These are phyloP conservation scores for Drosophila sturtevanti DNA, from an alignment of 1,140 invertebrate genomes.

Conservation along the genomic window DNA sequence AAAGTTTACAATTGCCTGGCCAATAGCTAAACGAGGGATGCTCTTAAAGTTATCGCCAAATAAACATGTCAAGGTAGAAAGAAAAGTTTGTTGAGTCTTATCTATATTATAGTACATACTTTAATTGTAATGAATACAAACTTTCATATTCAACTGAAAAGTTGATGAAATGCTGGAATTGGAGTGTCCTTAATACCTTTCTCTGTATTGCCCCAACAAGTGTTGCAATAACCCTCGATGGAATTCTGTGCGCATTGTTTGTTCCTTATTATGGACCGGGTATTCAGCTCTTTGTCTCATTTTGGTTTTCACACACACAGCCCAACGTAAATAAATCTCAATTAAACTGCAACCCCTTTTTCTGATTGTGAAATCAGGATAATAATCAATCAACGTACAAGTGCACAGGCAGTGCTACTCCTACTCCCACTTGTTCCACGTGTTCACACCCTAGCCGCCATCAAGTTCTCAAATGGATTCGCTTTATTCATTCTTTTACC, in stretches of 20 bases:
- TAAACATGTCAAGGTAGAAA: not conserved
- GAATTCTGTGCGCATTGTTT: slow-evolving; percentile 48
- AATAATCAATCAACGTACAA: slow-evolving; percentile 67
- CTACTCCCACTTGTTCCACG: slow-evolving; percentile 26
- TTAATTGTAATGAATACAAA: no score
- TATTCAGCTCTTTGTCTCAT: slow-evolving; percentile 50
- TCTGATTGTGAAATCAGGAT: slow-evolving; percentile 26
- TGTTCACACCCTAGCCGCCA: slow-evolving; percentile 59
- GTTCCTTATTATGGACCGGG: slow-evolving; percentile 68
- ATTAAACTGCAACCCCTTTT: slow-evolving; percentile 75
- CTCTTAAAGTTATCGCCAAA: not conserved
- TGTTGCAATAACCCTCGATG: not conserved
- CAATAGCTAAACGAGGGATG: not conserved
- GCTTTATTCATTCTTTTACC: slow-evolving; percentile 65
- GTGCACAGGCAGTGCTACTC: slow-evolving; percentile 31
- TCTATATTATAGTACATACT: no score
- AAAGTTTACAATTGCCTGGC: slow-evolving; percentile 64
- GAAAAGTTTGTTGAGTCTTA: no score
- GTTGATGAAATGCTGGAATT: no score
- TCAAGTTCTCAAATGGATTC: slow-evolving; percentile 58
- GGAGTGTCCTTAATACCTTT: no score
- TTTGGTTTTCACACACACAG: slow-evolving; percentile 17
- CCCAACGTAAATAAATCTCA: slow-evolving; percentile 73
- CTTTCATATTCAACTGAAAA: no score
- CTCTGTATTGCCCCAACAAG: not conserved